These are phyloP conservation scores for Chironomus striatipennis DNA, from an alignment of 1,140 invertebrate genomes.

Conservation along the genomic window DNA sequence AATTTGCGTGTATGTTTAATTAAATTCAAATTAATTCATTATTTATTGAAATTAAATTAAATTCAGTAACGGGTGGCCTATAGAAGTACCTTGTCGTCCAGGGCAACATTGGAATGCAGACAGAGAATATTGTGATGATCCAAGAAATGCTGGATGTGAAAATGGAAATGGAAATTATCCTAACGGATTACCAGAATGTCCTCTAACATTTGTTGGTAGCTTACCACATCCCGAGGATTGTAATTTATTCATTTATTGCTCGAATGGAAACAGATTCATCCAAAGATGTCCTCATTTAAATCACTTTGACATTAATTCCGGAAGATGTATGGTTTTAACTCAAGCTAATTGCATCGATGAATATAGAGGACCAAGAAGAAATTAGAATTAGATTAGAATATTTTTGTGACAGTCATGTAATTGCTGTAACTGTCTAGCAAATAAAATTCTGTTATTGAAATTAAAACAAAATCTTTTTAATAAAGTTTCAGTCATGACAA, in stretches of 20 bases:
- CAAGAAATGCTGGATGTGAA: not conserved
- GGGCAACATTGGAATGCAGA: not conserved
- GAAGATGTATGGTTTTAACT: not conserved
- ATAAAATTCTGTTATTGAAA: too few species aligned
- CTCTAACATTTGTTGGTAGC: not conserved
- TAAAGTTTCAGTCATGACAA: too few species aligned
- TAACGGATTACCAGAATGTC: not conserved
- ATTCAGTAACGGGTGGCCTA: not conserved
- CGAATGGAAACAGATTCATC: not conserved
- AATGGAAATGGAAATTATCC: not conserved
- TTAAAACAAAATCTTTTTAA: too few species aligned
- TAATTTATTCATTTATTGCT: not conserved
- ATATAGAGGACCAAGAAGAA: not conserved
- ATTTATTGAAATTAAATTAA: not conserved
- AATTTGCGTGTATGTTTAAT: not conserved
- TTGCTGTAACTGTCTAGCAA: too few species aligned
- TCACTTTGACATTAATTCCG: not conserved
- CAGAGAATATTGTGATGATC: not conserved
- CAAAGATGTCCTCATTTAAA: not conserved
- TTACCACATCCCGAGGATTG: conserved; percentile 2
- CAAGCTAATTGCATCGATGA: not conserved
- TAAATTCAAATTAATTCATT: not conserved
- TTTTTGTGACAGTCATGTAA: not conserved
- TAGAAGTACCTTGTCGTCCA: not conserved
- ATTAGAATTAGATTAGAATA: not conserved